These are phyloP conservation scores for Fragum sueziense DNA, from an alignment of 2,888 invertebrate species.

Conservation along the genomic window DNA sequence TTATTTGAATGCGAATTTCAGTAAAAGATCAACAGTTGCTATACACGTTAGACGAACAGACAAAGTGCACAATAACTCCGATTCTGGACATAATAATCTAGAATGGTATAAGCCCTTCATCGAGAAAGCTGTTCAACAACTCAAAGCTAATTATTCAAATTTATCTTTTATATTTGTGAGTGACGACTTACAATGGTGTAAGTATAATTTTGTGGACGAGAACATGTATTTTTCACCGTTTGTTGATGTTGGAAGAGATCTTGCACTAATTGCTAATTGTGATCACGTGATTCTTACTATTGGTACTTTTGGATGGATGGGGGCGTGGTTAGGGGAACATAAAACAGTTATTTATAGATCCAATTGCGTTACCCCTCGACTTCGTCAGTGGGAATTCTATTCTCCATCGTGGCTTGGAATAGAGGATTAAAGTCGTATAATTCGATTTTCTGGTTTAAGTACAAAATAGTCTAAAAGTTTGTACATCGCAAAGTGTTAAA, in stretches of 20 bases:
- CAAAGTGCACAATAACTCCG: neutral
- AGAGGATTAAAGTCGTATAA: too few species aligned
- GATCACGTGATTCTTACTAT: slow-evolving; percentile 9
- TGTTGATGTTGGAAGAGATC: neutral
- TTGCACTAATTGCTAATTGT: neutral
- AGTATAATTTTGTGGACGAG: neutral
- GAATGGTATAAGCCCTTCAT: slow-evolving; percentile 4
- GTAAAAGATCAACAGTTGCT: slow-evolving; percentile 1
- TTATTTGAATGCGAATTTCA: neutral
- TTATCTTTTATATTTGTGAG: slow-evolving; percentile 4
- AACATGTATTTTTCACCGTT: neutral
- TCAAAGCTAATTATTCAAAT: neutral
- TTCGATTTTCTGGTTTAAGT: too few species aligned
- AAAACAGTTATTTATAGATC: slow-evolving; percentile 8
- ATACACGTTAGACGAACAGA: slow-evolving; percentile 5
- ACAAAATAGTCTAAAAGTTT: too few species aligned
- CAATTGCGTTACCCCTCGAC: neutral
- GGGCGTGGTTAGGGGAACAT: neutral
- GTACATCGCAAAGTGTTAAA: too few species aligned
- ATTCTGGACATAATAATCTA: neutral
- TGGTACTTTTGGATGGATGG: slow-evolving; percentile 6
- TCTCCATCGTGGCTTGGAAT: neutral
- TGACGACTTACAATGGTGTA: slow-evolving; percentile 7
- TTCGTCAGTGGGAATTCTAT: neutral
- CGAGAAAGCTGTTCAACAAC: neutral